Evolutionary conservation across 2,797 vertebrate genomes (phyloP), one percentile per base, ranked within the genome.

Genomic region (Poecilia velifera): DNA sequence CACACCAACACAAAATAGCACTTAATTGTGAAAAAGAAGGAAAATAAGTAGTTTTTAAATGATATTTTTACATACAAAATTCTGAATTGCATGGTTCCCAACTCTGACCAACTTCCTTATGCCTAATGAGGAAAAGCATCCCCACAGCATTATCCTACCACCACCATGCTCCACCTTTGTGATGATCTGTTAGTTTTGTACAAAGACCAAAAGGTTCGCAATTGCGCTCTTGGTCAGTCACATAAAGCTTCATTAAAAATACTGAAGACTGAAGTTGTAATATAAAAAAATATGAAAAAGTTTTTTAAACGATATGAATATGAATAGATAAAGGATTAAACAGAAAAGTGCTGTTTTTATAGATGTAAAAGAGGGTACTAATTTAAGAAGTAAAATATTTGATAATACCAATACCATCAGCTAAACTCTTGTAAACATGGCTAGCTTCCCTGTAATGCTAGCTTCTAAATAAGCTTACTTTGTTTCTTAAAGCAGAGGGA

Each of bases 401-500:
- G 1, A n/a, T 0, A 10, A 57, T 16, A n/a, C 41, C n/a, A 57
- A 41, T 22, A 57, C 12, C 51, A 3, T 25, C 20, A 68, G 41
- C 25, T 55, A n/a, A 55, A 55, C 53, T 51, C 49, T 51, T 22
- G 49, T 51, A 22, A n/a, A 12, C 25, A 55, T n/a, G 3, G 9
- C 25, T 55, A 51, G 49, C 49, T 22, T 20, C 49, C 20, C 79
- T 78, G 76, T 85, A 91, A 86, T 79, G 73, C 87, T 78, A 18
- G 68, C 31, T 53, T 82, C 82, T 47, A 92, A 90, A 93, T 91
- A 85, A 94, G 94, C 71, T 94, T 91, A 91, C 76, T 77, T 68
- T 71, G 76, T 81, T 77, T 68, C 84, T 79, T 34, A 7, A n/a
- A 74, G 74, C 78, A 85, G 90, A 77, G 75, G 90, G 94, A 94